Conservation (phyloP, 2,888 invertebrate genomes). For the Polymixis lichenea region DNA sequence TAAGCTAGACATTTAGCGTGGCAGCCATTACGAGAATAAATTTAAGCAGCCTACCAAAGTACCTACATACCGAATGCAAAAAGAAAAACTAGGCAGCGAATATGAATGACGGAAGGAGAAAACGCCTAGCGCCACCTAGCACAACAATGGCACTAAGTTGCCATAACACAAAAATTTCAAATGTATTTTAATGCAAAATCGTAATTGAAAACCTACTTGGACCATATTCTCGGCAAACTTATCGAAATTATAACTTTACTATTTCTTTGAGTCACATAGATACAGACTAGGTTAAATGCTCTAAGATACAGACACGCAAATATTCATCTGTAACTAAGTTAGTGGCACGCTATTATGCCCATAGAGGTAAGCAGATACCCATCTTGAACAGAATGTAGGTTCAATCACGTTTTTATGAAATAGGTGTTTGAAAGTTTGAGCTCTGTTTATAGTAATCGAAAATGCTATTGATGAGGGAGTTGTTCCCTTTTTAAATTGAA, state of each 20-base stretch:
- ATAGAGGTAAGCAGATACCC: not conserved
- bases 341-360: not conserved
- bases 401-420: not conserved
- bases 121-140: slow-evolving; percentile 84
- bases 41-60: slow-evolving; percentile 84
- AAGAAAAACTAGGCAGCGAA: slow-evolving; percentile 85
- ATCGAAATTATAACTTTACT: not conserved
- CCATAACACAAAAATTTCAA: slow-evolving; percentile 56
- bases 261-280: not conserved
- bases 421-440: not conserved
- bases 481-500: not conserved
- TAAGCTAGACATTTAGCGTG: slow-evolving; percentile 88
- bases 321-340: not conserved
- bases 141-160: slow-evolving; percentile 70
- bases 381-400: not conserved
- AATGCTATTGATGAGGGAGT: not conserved
- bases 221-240: slow-evolving; percentile 35
- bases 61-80: slow-evolving; percentile 82
- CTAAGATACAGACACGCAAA: not conserved
- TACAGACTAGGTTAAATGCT: too few relatives aligned
- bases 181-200: not conserved
- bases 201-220: slow-evolving; percentile 58
- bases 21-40: slow-evolving; percentile 89
- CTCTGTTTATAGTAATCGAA: too few relatives aligned
- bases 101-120: slow-evolving; percentile 85